Evolutionary conservation across 2,888 invertebrate genomes (phyloP), one percentile per base, ranked within the genome.

Genomic region (Patella ulyssiponensis): DNA sequence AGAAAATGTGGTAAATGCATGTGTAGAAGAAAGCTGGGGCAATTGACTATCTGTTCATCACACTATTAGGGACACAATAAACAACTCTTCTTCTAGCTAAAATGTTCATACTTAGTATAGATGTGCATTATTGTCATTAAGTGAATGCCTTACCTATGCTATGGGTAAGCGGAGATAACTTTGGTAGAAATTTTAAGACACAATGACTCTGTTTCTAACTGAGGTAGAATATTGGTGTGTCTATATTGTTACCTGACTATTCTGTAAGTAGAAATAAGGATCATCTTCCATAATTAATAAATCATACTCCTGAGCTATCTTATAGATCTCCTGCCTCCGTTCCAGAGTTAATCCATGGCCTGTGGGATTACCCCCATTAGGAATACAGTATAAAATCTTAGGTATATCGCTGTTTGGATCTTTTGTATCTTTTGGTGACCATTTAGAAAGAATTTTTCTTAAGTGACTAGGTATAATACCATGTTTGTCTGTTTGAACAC

Each of bases 271-370:
- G 92, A 94, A 95, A 87, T 96, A 96, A 0, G 96, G 95, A 91
- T 96, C 96, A 87, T 96, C 96, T 89, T 96, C 96, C 11, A 96
- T 87, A 75, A 96, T 95, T 12, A 96, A 87, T 56, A 96, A 94
- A 91, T 96, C 94, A 90, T 95, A 95, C 89, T 94, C 93, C 91
- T 95, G 95, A 71, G 95, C 95, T 81, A 96, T 93, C 81, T 94
- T 93, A 88, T 96, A 96, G 70, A 96, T 94, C 91, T 94, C 93
- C 80, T 93, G 93, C 79, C 95, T 93, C 81, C 96, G 93, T 20
- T 94, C 93, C 71, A 94, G 92, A 0, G 95, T 93, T 76, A 95
- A 92, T 0, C 95, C 94, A 0, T 94, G 93, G 0, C 96, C 96
- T 0, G 95, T 94, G 1, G 96, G 96, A 89, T 96, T 96, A 51